A percentile compares a stretch with the other conserved stretches of the same genome.
Evolutionary conservation across 2,888 invertebrate genomes (phyloP).

Genomic region (Eumerus sabulonum): DNA sequence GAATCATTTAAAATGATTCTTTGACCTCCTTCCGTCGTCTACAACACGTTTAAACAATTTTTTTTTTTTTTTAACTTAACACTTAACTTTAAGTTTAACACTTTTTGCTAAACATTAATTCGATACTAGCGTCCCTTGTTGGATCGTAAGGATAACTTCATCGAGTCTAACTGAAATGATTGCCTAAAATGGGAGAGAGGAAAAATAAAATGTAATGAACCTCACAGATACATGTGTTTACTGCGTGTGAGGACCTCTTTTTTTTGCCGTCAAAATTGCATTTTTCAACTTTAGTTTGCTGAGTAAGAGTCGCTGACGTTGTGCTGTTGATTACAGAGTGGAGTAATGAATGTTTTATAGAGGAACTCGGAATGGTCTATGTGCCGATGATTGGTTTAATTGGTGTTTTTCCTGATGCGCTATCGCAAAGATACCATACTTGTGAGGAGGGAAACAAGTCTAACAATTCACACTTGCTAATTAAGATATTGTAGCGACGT

Average conservation of each 20-base stretch:
- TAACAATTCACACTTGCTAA: slow-evolving; percentile 39
- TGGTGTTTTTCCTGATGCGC: slow-evolving; percentile 24
- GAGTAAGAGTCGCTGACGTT: no score
- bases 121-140: slow-evolving; percentile 17
- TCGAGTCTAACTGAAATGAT: slow-evolving; percentile 41
- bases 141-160: slow-evolving; percentile 40
- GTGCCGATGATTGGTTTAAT: slow-evolving; percentile 38
- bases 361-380: no score
- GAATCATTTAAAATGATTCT: slow-evolving; percentile 76
- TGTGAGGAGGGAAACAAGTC: no score
- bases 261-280: slow-evolving; percentile 55
- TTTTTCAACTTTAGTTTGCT: no score
- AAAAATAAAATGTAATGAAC: slow-evolving; percentile 17
- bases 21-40: slow-evolving; percentile 6
- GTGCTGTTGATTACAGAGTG: no score
- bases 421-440: slow-evolving; percentile 20
- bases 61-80: slow-evolving; percentile 1
- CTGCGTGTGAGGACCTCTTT: slow-evolving; percentile 31
- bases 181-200: slow-evolving; percentile 31
- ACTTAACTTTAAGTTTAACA: no score
- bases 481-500: slow-evolving; percentile 38
- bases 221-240: slow-evolving; percentile 12
- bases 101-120: slow-evolving; percentile 2
- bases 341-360: no score
- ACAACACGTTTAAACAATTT: slow-evolving; percentile 34